phyloP scores from a whole-genome alignment of 2,113 vertebrate species.

The Willisornis vidua region DNA sequence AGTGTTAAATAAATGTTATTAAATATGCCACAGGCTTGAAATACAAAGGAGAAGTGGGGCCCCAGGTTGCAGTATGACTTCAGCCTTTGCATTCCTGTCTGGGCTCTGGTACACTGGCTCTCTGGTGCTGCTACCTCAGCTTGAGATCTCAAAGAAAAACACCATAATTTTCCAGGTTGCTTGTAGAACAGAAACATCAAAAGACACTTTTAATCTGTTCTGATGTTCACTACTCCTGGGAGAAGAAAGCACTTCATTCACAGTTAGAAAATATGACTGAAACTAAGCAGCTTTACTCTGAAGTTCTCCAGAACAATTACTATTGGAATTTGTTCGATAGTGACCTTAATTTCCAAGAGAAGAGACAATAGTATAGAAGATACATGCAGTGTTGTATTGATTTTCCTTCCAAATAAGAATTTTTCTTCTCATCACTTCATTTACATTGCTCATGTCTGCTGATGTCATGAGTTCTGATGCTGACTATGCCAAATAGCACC shows the following conservation, averaged over 20 bases:
- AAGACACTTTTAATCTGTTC: conserved; percentile 9
- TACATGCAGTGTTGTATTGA: neutral
- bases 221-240: neutral
- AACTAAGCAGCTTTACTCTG: neutral
- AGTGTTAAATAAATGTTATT: too few species aligned
- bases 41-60: neutral
- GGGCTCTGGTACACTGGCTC: neutral
- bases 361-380: neutral
- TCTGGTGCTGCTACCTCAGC: neutral
- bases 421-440: neutral
- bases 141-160: neutral
- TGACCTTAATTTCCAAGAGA: conserved; percentile 6
- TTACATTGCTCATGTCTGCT: neutral
- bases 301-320: neutral
- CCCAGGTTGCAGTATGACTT: neutral
- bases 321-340: neutral
- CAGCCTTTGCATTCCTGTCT: neutral
- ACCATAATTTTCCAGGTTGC: neutral
- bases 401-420: neutral
- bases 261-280: neutral
- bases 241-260: neutral
- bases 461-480: neutral
- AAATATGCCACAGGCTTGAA: neutral
- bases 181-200: neutral
- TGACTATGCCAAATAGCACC: neutral